Percentiles rank a stretch among this genome's conserved stretches.
Evolutionary conservation across 2,888 invertebrate species (phyloP).

Genomic region (Notocelia uddmanniana): DNA sequence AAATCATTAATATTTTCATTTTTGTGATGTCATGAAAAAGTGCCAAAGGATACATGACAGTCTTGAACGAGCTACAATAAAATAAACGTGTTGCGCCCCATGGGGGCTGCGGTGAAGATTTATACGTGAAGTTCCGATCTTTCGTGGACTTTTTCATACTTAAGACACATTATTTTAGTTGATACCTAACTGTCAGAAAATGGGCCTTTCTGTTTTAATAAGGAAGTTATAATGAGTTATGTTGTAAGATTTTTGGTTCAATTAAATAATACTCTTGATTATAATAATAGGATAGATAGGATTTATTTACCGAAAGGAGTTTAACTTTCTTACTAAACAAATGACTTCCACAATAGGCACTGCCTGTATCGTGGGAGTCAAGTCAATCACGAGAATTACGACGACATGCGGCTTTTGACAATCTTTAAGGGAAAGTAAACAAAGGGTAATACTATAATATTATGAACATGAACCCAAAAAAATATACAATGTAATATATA

Average conservation of each 20-base stretch:
- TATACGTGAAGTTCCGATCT: slow-evolving; percentile 31
- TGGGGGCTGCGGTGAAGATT: slow-evolving; percentile 27
- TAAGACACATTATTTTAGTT: slow-evolving; percentile 32
- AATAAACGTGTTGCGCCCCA: slow-evolving; percentile 21
- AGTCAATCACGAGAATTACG: no score
- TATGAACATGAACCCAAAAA: no score
- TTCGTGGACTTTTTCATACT: slow-evolving; percentile 10
- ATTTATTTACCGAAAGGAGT: no score
- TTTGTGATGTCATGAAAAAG: neutral
- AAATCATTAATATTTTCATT: neutral
- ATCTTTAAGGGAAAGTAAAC: no score
- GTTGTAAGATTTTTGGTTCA: neutral
- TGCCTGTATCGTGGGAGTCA: no score
- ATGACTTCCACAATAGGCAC: no score
- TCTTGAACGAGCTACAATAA: slow-evolving; percentile 17
- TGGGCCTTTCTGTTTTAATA: slow-evolving; percentile 22
- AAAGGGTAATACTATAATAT: no score
- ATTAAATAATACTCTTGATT: neutral
- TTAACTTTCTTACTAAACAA: no score
- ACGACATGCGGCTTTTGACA: no score
- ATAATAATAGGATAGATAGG: no score
- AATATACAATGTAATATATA: no score
- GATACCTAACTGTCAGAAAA: slow-evolving; percentile 25
- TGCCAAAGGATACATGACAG: slow-evolving; percentile 5
- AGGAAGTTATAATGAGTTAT: neutral